Percentiles rank a stretch among this genome's conserved stretches.
These are phyloP conservation scores for Ciconia boyciana DNA, from an alignment of 2,113 vertebrate species.

Conservation along the genomic window DNA sequence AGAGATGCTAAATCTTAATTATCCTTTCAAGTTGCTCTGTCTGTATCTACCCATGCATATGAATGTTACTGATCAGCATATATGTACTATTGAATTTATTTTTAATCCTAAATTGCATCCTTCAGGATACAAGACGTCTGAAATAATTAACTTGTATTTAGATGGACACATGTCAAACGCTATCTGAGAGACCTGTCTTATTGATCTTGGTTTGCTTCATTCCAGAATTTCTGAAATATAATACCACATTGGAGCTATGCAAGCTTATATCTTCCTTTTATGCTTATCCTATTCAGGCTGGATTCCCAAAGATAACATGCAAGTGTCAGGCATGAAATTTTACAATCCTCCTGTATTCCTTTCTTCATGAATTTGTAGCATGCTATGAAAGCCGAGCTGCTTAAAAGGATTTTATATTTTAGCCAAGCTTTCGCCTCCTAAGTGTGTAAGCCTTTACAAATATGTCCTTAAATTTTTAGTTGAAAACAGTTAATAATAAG, in stretches of 20 bases:
- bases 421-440: neutral
- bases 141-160: slow-evolving; percentile 51
- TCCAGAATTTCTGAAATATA: neutral
- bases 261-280: slow-evolving; percentile 13
- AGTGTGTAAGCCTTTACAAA: slow-evolving; percentile 18
- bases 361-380: slow-evolving; percentile 45
- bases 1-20: slow-evolving; percentile 68
- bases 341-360: slow-evolving; percentile 41
- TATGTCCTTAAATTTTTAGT: neutral
- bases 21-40: slow-evolving; percentile 49
- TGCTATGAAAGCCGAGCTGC: slow-evolving; percentile 23
- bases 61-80: slow-evolving; percentile 53
- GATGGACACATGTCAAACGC: slow-evolving; percentile 5
- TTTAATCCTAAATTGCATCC: slow-evolving; percentile 49
- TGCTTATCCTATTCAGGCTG: neutral
- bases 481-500: slow-evolving; percentile 4
- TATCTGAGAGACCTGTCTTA: neutral
- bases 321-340: slow-evolving; percentile 55
- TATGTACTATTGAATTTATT: slow-evolving; percentile 42
- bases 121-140: slow-evolving; percentile 20
- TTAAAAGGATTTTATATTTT: slow-evolving; percentile 52
- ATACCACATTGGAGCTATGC: neutral
- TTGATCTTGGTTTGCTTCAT: neutral
- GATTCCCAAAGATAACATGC: slow-evolving; percentile 46
- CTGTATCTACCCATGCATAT: slow-evolving; percentile 57